phyloP scores from a whole-genome alignment of 2,113 vertebrate species.

The Tichodroma muraria region DNA sequence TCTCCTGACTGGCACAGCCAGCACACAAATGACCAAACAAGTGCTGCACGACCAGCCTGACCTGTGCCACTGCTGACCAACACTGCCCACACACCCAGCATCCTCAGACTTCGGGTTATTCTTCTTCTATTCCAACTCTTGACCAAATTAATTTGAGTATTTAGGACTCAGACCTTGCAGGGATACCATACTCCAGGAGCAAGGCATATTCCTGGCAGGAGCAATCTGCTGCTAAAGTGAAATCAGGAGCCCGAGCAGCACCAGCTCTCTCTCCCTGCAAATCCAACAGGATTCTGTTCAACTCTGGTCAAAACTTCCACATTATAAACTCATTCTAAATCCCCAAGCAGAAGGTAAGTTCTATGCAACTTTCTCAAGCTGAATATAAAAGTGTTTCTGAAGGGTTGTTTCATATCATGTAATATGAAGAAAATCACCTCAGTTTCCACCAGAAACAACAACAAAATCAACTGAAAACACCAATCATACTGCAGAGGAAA shows the following conservation, averaged over 20 bases:
- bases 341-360: constrained; percentile 20
- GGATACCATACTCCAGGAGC: neutral
- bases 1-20: neutral
- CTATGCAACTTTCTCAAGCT: neutral
- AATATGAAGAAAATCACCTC: neutral
- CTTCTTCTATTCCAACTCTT: neutral
- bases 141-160: neutral
- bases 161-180: neutral
- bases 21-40: neutral
- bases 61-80: neutral
- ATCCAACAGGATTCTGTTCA: neutral
- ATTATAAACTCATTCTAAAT: constrained; percentile 17
- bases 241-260: neutral
- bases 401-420: neutral
- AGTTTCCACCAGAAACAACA: neutral
- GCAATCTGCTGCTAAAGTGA: neutral
- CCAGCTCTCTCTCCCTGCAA: neutral
- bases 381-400: neutral
- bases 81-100: neutral
- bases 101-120: fast-evolving
- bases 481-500: neutral
- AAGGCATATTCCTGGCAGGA: neutral
- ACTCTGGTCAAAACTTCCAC: neutral
- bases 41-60: neutral
- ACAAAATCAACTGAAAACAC: neutral